phyloP scores from a whole-genome alignment of 1,140 invertebrate genomes.

The Drosophila paulistorum region DNA sequence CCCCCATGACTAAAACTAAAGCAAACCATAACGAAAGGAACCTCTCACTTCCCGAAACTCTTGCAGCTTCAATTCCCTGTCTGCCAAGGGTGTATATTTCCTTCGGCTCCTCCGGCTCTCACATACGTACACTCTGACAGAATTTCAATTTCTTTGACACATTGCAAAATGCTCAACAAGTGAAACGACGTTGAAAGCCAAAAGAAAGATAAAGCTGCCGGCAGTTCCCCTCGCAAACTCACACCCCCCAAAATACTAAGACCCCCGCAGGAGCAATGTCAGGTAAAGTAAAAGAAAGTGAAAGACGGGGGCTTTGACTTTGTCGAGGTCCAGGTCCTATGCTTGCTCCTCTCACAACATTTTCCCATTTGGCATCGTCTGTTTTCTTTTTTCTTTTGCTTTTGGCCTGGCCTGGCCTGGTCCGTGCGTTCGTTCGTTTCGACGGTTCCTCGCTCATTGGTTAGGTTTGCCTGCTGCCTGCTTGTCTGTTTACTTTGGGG shows the following conservation, averaged over 20 bases:
- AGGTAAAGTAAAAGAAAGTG: slow-evolving; percentile 44
- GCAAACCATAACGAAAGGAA: too few relatives aligned
- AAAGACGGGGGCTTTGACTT: slow-evolving; percentile 52
- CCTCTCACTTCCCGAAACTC: background rate
- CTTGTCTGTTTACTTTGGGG: slow-evolving; percentile 44
- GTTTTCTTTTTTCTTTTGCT: background rate
- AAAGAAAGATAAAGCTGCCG: slow-evolving; percentile 26
- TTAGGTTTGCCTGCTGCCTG: background rate
- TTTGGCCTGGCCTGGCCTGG: slow-evolving; percentile 22
- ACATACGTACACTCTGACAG: slow-evolving; percentile 27
- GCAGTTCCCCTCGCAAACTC: background rate
- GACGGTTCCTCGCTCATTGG: background rate
- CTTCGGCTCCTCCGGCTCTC: background rate
- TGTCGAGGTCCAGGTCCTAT: slow-evolving; percentile 8
- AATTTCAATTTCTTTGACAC: slow-evolving; percentile 78
- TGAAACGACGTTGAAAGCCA: slow-evolving; percentile 36
- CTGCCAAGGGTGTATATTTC: background rate
- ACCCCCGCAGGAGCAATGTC: slow-evolving; percentile 3
- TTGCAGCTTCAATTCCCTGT: background rate
- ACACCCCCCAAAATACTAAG: background rate
- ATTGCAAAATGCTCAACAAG: slow-evolving; percentile 59
- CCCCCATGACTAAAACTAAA: too few relatives aligned
- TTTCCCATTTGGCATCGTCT: slow-evolving; percentile 15
- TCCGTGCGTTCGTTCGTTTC: background rate
- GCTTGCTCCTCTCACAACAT: background rate